A percentile compares a stretch with the other conserved stretches of the same genome.
Evolutionary conservation across 2,888 invertebrate species (phyloP).

Genomic region (Bombyx huttoni): DNA sequence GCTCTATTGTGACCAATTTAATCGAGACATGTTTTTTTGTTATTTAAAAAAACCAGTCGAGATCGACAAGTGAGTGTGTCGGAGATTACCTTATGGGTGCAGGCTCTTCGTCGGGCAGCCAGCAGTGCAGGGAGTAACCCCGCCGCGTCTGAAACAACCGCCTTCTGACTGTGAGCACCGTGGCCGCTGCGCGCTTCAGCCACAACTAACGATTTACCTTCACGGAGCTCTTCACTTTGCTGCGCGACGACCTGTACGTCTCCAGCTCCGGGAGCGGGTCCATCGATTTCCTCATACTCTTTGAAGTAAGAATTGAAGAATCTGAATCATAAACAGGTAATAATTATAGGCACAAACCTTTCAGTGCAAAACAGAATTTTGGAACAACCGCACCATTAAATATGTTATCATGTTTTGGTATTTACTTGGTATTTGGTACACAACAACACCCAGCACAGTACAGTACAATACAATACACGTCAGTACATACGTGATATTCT

Average conservation of each 20-base stretch:
- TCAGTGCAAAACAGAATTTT: not conserved
- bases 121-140: conserved; percentile 66
- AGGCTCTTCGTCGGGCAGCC: conserved; percentile 46
- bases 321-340: conserved; percentile 22
- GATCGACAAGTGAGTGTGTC: not conserved
- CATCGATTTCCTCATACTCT: conserved; percentile 46
- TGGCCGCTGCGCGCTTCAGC: conserved; percentile 2
- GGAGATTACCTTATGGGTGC: conserved; percentile 31
- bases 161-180: conserved; percentile 48
- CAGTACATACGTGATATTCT: no score
- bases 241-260: conserved; percentile 42
- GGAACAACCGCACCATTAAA: no score
- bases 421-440: no score
- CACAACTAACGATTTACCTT: conserved; percentile 30
- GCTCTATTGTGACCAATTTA: no score
- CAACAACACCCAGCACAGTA: no score
- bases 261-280: conserved; percentile 50
- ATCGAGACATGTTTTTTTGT: no score
- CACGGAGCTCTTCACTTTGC: conserved; percentile 42
- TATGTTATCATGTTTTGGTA: no score
- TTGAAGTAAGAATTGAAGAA: conserved; percentile 51
- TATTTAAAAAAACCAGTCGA: no score
- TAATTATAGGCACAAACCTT: not conserved
- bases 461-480: no score
- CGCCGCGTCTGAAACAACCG: conserved; percentile 69